Conservation (phyloP, 2,888 invertebrate species). For the Drosophila differens region DNA sequence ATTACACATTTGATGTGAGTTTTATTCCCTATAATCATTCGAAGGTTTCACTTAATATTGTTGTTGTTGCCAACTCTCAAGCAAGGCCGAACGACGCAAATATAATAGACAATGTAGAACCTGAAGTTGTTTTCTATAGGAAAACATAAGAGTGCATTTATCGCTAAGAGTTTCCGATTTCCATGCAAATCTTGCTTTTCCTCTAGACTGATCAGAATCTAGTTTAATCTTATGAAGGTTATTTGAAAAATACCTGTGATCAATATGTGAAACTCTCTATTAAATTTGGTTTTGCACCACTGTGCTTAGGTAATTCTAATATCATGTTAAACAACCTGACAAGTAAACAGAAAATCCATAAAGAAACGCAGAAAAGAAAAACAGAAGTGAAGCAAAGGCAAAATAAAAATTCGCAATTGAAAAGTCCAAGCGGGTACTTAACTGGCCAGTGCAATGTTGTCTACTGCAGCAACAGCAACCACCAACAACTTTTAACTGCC, state of each 20-base stretch:
- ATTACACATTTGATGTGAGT: slow-evolving; percentile 30
- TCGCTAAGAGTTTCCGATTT: background rate
- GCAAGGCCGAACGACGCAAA: slow-evolving; percentile 20
- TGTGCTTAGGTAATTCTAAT: slow-evolving; percentile 59
- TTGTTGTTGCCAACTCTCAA: slow-evolving; percentile 1
- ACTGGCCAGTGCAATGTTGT: slow-evolving; percentile 64
- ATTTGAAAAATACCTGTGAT: background rate
- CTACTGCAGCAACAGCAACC: slow-evolving; percentile 36
- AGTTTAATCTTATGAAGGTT: background rate
- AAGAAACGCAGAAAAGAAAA: slow-evolving; percentile 38
- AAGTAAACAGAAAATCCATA: slow-evolving; percentile 33
- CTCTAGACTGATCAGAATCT: background rate
- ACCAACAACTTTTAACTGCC: slow-evolving; percentile 59
- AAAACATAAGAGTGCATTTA: background rate
- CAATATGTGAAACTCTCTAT: background rate
- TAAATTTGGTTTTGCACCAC: slow-evolving; percentile 28
- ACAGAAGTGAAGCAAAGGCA: slow-evolving; percentile 54
- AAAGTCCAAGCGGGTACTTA: slow-evolving; percentile 56
- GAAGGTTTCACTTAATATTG: slow-evolving; percentile 21
- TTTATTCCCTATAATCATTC: slow-evolving; percentile 13
- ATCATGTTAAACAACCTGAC: slow-evolving; percentile 41
- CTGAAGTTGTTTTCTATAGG: background rate
- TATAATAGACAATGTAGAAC: background rate
- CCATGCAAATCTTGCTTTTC: background rate
- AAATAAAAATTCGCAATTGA: slow-evolving; percentile 69